A percentile compares a stretch with the other conserved stretches of the same genome.
phyloP scores from a whole-genome alignment of 2,888 invertebrate species.

The Chrysolina haemoptera region DNA sequence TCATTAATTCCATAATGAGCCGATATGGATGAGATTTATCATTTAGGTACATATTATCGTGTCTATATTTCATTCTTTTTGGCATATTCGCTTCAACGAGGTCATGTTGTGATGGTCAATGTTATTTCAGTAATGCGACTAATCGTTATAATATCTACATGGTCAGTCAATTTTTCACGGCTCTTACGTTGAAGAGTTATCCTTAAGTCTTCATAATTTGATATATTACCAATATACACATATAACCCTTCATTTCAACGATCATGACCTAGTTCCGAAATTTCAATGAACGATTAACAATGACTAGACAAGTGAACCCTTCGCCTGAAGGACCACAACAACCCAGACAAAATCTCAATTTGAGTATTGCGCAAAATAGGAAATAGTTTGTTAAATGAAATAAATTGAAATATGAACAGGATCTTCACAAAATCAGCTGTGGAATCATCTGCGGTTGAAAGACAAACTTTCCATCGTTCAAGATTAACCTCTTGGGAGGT shows the following conservation, averaged over 20 bases:
- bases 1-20: too few species aligned
- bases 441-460: too few species aligned
- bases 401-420: too few species aligned
- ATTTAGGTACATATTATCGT: not conserved
- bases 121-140: slow-evolving; percentile 43
- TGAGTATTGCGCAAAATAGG: too few species aligned
- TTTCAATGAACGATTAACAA: slow-evolving; percentile 28
- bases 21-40: not conserved
- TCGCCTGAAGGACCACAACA: too few species aligned
- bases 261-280: slow-evolving; percentile 44
- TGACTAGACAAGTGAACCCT: not conserved
- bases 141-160: slow-evolving; percentile 25
- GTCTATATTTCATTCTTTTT: slow-evolving; percentile 5
- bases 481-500: too few species aligned
- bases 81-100: slow-evolving; percentile 31
- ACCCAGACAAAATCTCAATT: too few species aligned
- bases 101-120: slow-evolving; percentile 55
- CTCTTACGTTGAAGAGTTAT: slow-evolving; percentile 7
- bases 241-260: slow-evolving; percentile 32
- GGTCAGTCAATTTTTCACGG: slow-evolving; percentile 22
- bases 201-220: slow-evolving; percentile 11
- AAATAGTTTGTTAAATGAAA: too few species aligned
- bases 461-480: too few species aligned
- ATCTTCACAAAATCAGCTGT: too few species aligned
- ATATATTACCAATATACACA: slow-evolving; percentile 19